Conservation (phyloP, 1,140 invertebrate species). For the Cepaea nemoralis region DNA sequence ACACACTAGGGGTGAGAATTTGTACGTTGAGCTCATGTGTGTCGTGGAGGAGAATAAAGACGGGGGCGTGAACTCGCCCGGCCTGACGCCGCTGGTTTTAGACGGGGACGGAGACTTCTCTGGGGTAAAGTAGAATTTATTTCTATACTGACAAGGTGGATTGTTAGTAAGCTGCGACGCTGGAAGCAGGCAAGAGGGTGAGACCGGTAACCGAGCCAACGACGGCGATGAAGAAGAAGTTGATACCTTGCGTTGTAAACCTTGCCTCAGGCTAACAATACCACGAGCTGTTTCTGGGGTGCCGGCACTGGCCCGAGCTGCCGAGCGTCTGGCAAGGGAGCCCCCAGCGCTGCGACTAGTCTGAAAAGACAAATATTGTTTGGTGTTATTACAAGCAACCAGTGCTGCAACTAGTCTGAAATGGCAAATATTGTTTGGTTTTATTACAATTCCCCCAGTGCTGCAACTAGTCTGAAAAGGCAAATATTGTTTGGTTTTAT, state of each 20-base stretch:
- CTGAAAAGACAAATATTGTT: too few species aligned
- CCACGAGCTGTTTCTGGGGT: constrained; percentile 66
- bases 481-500: too few species aligned
- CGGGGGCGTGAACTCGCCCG: constrained; percentile 45
- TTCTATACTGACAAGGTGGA: constrained; percentile 32
- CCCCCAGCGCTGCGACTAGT: not conserved
- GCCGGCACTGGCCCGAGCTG: constrained; percentile 65
- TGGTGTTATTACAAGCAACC: too few species aligned
- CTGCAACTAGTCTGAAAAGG: constrained; percentile 21
- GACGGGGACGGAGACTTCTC: constrained; percentile 45
- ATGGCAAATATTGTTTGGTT: too few species aligned
- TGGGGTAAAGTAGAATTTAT: constrained; percentile 46
- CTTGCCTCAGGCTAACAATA: constrained; percentile 55
- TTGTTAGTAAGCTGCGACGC: constrained; percentile 20
- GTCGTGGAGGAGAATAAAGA: constrained; percentile 8
- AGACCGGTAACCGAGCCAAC: constrained; percentile 8
- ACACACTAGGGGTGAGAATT: constrained; percentile 30
- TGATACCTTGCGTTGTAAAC: constrained; percentile 47
- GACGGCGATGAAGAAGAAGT: constrained; percentile 39
- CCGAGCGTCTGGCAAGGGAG: constrained; percentile 53
- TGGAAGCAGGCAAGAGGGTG: not conserved
- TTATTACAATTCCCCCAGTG: too few species aligned
- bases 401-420: too few species aligned
- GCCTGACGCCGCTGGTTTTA: constrained; percentile 36
- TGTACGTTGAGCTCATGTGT: constrained; percentile 9